These are phyloP conservation scores for Perognathus longimembris DNA, from an alignment of 2,113 vertebrate genomes.

Conservation along the genomic window DNA sequence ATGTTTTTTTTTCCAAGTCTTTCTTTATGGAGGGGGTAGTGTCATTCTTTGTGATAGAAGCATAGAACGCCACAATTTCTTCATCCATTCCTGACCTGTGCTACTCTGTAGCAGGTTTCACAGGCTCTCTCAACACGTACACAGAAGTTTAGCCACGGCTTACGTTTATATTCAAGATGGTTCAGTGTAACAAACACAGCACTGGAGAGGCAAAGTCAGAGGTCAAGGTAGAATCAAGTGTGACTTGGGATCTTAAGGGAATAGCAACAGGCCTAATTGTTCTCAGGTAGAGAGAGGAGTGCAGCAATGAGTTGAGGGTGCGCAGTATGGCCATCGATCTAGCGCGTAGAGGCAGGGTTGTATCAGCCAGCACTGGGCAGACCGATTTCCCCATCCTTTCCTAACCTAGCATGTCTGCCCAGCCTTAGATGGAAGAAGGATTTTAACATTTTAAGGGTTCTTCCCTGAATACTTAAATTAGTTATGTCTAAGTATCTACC, in stretches of 20 bases:
- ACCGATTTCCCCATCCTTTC: background rate
- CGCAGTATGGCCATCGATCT: background rate
- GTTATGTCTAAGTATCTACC: background rate
- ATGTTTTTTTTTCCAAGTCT: too few species aligned
- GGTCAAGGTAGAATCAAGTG: background rate
- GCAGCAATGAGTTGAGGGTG: background rate
- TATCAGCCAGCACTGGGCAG: too few species aligned
- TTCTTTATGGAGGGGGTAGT: too few species aligned
- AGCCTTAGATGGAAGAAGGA: background rate
- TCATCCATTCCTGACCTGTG: too few species aligned
- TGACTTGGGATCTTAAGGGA: background rate
- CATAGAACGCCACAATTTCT: too few species aligned
- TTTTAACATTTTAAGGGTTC: background rate
- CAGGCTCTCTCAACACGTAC: background rate
- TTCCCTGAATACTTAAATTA: background rate
- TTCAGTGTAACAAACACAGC: background rate
- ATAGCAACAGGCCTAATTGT: background rate
- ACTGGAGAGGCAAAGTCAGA: background rate
- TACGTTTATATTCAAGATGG: background rate
- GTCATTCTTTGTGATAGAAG: too few species aligned
- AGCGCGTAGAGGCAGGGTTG: fast-evolving
- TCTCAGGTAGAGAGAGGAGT: fast-evolving
- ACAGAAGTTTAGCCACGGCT: background rate
- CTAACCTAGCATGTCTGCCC: background rate
- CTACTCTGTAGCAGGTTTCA: background rate